Evolutionary conservation across 2,888 invertebrate genomes (phyloP).

Genomic region (Eupithecia abbreviata): DNA sequence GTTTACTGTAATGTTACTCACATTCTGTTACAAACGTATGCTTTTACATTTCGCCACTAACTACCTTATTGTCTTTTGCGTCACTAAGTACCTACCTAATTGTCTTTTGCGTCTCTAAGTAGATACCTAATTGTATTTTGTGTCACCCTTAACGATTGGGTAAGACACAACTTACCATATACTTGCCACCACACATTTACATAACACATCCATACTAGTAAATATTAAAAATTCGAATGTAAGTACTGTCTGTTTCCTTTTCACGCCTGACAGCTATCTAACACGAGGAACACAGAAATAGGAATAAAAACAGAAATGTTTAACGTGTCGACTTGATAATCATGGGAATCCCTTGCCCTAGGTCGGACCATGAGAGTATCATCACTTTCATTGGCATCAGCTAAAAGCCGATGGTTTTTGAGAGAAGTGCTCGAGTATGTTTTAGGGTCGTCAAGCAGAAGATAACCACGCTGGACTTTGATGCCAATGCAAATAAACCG

Average conservation of each 20-base stretch:
- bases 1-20: not conserved
- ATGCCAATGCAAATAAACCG: not conserved
- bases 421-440: not conserved
- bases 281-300: too few relatives aligned
- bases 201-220: too few relatives aligned
- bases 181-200: not conserved
- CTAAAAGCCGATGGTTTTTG: not conserved
- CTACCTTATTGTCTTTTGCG: not conserved
- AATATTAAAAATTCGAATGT: too few relatives aligned
- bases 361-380: not conserved
- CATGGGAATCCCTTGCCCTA: not conserved
- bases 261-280: too few relatives aligned
- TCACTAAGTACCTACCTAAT: not conserved
- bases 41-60: not conserved
- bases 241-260: too few relatives aligned
- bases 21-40: slow-evolving; percentile 2
- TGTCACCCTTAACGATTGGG: not conserved
- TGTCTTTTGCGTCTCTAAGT: not conserved
- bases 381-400: not conserved
- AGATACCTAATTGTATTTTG: not conserved
- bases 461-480: not conserved
- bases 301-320: not conserved
- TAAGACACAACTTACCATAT: not conserved
- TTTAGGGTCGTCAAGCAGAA: not conserved
- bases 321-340: not conserved